A percentile compares a stretch with the other conserved stretches of the same genome.
These are phyloP conservation scores for Dryas iulia DNA, from an alignment of 1,140 invertebrate genomes.

Conservation along the genomic window DNA sequence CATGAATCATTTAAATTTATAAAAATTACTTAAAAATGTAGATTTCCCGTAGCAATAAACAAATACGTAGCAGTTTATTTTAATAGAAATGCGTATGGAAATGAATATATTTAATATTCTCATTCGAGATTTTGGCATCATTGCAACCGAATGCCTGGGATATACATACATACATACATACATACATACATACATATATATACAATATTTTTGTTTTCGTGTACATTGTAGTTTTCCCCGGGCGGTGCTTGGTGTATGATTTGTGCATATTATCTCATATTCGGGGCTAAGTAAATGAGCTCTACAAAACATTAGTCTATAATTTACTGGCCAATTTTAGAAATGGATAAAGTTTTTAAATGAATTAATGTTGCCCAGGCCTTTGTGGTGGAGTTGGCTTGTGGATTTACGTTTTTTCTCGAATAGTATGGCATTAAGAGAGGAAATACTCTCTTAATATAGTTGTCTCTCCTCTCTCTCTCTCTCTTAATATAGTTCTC, in stretches of 20 bases:
- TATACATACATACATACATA: not conserved
- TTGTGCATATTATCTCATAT: slow-evolving; percentile 26
- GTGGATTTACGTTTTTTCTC: no score
- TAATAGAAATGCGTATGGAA: slow-evolving; percentile 5
- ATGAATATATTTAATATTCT: slow-evolving; percentile 33
- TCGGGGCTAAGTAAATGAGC: slow-evolving; percentile 29
- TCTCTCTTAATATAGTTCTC: no score
- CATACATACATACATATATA: not conserved
- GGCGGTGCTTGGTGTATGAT: slow-evolving; percentile 28
- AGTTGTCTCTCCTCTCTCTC: no score
- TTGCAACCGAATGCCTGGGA: slow-evolving; percentile 8
- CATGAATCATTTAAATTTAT: not conserved
- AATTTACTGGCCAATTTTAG: slow-evolving; percentile 17
- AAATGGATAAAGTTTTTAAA: not conserved
- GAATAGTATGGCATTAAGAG: no score
- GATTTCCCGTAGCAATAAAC: not conserved
- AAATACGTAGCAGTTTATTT: slow-evolving; percentile 5
- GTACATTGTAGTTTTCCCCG: slow-evolving; percentile 30
- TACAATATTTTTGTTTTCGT: slow-evolving; percentile 27
- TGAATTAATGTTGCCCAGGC: not conserved
- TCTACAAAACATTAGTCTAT: slow-evolving; percentile 15
- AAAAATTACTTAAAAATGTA: slow-evolving; percentile 2
- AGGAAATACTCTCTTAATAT: no score
- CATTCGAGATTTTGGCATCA: slow-evolving; percentile 31
- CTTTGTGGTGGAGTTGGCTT: no score